A percentile compares a stretch with the other conserved stretches of the same genome.
These are phyloP conservation scores for Chrysolina americana DNA, from an alignment of 2,888 invertebrate genomes.

Conservation along the genomic window DNA sequence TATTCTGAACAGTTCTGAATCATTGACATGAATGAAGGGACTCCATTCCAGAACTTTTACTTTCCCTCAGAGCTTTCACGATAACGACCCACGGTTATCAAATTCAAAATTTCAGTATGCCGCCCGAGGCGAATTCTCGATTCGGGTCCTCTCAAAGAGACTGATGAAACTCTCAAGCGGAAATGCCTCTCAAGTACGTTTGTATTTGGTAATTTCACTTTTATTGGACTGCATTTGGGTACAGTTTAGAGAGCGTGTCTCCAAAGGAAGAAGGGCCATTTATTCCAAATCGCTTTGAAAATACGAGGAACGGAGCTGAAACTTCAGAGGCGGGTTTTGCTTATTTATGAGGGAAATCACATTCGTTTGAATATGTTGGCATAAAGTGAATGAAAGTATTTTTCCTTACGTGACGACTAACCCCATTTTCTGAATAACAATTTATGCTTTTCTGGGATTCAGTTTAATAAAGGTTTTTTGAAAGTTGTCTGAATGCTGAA, in stretches of 20 bases:
- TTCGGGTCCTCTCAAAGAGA: conserved; percentile 30
- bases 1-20: no score
- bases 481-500: no score
- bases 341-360: conserved; percentile 10
- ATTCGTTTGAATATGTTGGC: conserved; percentile 2
- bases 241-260: conserved; percentile 17
- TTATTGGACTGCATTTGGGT: conserved; percentile 45
- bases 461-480: no score
- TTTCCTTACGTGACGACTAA: no score
- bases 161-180: conserved; percentile 36
- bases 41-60: background rate
- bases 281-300: conserved; percentile 24
- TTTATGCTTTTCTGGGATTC: no score
- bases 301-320: conserved; percentile 8
- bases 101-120: conserved; percentile 34
- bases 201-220: conserved; percentile 54
- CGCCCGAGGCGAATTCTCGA: conserved; percentile 26
- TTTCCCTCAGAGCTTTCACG: background rate
- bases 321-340: conserved; percentile 8
- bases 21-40: background rate
- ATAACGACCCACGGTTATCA: conserved; percentile 24
- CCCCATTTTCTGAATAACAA: no score
- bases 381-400: no score
- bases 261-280: conserved; percentile 6
- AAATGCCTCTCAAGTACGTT: conserved; percentile 46